phyloP scores from a whole-genome alignment of 1,140 invertebrate genomes.

The Ceratoteleas bidentatus region DNA sequence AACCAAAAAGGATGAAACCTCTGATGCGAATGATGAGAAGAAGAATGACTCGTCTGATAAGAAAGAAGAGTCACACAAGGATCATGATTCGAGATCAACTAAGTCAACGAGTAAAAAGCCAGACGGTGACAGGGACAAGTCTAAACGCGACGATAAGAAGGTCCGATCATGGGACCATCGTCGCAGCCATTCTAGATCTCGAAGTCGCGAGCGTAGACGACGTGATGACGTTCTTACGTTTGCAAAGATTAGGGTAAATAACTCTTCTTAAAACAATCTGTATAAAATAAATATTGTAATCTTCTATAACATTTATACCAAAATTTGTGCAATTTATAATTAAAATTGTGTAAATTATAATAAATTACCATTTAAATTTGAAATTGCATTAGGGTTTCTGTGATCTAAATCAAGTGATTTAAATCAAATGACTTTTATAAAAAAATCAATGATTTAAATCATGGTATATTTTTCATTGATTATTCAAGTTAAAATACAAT shows the following conservation, averaged over 20 bases:
- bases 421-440: too few species aligned
- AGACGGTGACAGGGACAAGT: slow-evolving; percentile 74
- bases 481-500: too few species aligned
- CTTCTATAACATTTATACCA: too few species aligned
- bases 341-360: too few species aligned
- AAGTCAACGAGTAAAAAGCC: slow-evolving; percentile 78
- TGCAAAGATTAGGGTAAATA: slow-evolving; percentile 84
- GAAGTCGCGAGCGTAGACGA: slow-evolving; percentile 76
- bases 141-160: slow-evolving; percentile 74
- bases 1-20: slow-evolving; percentile 76
- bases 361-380: too few species aligned
- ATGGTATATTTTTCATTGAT: too few species aligned
- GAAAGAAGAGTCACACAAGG: slow-evolving; percentile 77
- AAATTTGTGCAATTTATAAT: too few species aligned
- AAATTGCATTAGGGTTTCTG: too few species aligned
- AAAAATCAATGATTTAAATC: too few species aligned
- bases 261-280: too few species aligned
- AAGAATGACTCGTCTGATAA: slow-evolving; percentile 70
- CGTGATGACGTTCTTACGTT: slow-evolving; percentile 84
- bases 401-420: too few species aligned
- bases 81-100: slow-evolving; percentile 75
- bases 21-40: slow-evolving; percentile 69
- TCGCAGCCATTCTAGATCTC: slow-evolving; percentile 73
- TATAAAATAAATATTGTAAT: too few species aligned
- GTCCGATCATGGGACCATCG: slow-evolving; percentile 77